These are phyloP conservation scores for human DNA, from an alignment of 2,113 vertebrate species.

Conservation along the genomic window GRCh38 chr20:10740501-10741000, in stretches of 20 bases:
- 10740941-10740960: constrained; percentile 82
- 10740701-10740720: constrained; percentile 80
- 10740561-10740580: constrained; percentile 60
- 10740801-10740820: constrained; percentile 59
- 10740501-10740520: constrained; percentile 68
- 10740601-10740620: constrained; percentile 72
- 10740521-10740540: constrained; percentile 69
- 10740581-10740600: constrained; percentile 73
- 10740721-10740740: constrained; percentile 80
- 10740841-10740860: constrained; percentile 81
- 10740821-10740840: constrained; percentile 54
- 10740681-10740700: constrained; percentile 71
- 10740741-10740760: constrained; percentile 68
- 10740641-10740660: constrained; percentile 79
- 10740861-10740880: constrained; percentile 87
- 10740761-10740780: constrained; percentile 69
- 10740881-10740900: constrained; percentile 85
- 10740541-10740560: constrained; percentile 71
- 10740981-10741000: constrained; percentile 82
- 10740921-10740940: constrained; percentile 86
- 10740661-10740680: constrained; percentile 74
- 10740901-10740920: constrained; percentile 82
- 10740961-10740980: constrained; percentile 85
- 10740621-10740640: constrained; percentile 83
- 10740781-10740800: constrained; percentile 80